These are phyloP conservation scores for Odiellus spinosus DNA, from an alignment of 2,888 invertebrate genomes.

Conservation along the genomic window DNA sequence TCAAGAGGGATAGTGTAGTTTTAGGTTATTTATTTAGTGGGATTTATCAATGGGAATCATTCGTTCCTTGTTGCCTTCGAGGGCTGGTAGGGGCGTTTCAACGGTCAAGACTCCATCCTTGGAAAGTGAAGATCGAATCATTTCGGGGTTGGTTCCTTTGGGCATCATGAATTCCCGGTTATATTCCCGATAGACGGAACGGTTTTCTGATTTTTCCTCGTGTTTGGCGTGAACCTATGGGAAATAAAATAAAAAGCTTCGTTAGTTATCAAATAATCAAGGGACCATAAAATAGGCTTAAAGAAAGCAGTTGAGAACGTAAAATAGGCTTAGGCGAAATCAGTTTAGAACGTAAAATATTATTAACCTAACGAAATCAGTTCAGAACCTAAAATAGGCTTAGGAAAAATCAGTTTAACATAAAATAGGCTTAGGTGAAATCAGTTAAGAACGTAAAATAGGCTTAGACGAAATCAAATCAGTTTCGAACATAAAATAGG, in stretches of 20 bases:
- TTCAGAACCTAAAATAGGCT: too few species aligned
- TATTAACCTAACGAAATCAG: too few species aligned
- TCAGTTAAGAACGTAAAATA: too few species aligned
- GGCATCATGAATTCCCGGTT: constrained; percentile 93
- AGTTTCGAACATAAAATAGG: too few species aligned
- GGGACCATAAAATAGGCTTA: too few species aligned
- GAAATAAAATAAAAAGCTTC: not conserved
- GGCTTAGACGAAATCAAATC: too few species aligned
- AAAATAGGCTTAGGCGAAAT: too few species aligned
- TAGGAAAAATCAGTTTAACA: too few species aligned
- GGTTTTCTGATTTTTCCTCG: constrained; percentile 91
- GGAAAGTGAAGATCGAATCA: constrained; percentile 85
- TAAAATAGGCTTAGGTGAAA: too few species aligned
- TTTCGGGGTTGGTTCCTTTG: constrained; percentile 89
- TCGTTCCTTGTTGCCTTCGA: constrained; percentile 49
- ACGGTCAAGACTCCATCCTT: constrained; percentile 93
- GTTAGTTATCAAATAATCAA: too few species aligned
- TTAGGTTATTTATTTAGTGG: not conserved
- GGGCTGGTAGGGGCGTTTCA: constrained; percentile 84
- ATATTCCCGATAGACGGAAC: constrained; percentile 94
- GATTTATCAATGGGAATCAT: constrained; percentile 53
- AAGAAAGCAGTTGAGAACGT: too few species aligned
- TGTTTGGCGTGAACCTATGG: constrained; percentile 91
- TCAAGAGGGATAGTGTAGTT: not conserved
- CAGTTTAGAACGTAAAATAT: too few species aligned